phyloP scores from a whole-genome alignment of 2,113 vertebrate species.

The Xiphophorus hellerii region DNA sequence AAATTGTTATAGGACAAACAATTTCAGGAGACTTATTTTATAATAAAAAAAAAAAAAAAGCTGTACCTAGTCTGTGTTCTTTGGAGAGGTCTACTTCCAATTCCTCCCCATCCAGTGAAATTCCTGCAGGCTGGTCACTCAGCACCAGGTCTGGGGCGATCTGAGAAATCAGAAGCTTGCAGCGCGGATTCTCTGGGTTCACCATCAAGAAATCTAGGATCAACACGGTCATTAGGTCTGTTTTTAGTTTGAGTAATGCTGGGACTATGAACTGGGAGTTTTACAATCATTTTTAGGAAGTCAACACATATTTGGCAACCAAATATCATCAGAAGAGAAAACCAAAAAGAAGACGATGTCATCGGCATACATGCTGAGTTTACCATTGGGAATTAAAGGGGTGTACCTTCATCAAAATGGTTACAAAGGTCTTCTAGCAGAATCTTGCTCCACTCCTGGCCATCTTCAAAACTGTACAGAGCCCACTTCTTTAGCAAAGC shows the following conservation, averaged over 20 bases:
- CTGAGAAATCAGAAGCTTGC: constrained; percentile 88
- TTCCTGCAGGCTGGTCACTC: constrained; percentile 89
- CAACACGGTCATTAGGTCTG: background rate
- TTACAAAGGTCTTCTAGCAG: constrained; percentile 90
- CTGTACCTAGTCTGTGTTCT: constrained; percentile 88
- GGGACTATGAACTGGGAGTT: background rate
- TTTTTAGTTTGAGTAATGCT: background rate
- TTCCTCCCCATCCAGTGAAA: constrained; percentile 87
- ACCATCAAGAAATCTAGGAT: constrained; percentile 86
- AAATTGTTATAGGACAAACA: background rate
- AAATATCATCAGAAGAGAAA: background rate
- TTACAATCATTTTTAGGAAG: background rate
- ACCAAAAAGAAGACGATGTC: background rate
- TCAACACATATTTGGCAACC: no score
- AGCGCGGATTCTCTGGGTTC: constrained; percentile 83
- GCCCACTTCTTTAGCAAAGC: constrained; percentile 95
- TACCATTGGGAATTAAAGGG: background rate
- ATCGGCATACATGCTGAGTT: background rate
- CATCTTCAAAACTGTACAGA: constrained; percentile 91
- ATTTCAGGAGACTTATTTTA: background rate
- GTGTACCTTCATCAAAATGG: constrained; percentile 84
- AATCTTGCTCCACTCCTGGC: constrained; percentile 87
- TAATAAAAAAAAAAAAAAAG: background rate
- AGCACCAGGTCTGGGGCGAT: constrained; percentile 92
- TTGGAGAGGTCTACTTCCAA: constrained; percentile 86